phyloP scores from a whole-genome alignment of 1,140 invertebrate genomes.

The Nasonia giraulti region DNA sequence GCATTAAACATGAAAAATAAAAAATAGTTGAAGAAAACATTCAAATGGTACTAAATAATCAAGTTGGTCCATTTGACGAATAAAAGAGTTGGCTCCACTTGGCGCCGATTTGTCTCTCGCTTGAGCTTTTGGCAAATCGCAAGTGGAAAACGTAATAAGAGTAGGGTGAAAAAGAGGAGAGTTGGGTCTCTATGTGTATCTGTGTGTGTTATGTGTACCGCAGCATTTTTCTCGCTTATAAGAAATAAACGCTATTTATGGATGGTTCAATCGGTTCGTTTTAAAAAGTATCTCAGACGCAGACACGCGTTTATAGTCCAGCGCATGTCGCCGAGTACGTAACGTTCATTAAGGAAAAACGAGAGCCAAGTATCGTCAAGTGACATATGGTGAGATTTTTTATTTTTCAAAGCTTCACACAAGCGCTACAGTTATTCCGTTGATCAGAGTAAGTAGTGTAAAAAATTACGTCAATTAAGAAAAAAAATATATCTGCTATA shows the following conservation, averaged over 20 bases:
- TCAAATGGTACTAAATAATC: slow-evolving; percentile 4
- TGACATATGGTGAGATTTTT: slow-evolving; percentile 38
- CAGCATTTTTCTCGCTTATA: slow-evolving; percentile 29
- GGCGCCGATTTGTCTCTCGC: background rate
- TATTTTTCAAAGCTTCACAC: slow-evolving; percentile 21
- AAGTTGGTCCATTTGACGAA: background rate
- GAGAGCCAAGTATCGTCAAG: slow-evolving; percentile 13
- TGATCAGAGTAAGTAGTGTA: background rate
- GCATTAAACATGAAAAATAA: background rate
- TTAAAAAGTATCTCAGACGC: background rate
- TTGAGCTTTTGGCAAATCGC: slow-evolving; percentile 22
- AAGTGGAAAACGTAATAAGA: slow-evolving; percentile 26
- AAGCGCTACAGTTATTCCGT: slow-evolving; percentile 14
- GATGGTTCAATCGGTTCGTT: slow-evolving; percentile 20
- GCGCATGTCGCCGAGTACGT: too few species aligned
- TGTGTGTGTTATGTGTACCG: slow-evolving; percentile 3
- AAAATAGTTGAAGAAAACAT: background rate
- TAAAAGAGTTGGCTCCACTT: slow-evolving; percentile 20
- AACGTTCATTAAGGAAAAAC: background rate
- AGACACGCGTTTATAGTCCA: background rate
- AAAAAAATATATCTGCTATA: slow-evolving; percentile 20
- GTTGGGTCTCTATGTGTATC: background rate
- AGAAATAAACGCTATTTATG: slow-evolving; percentile 37
- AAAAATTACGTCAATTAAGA: background rate
- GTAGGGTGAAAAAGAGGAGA: background rate